phyloP scores from a whole-genome alignment of 2,113 vertebrate species.

The Semnornis frantzii region DNA sequence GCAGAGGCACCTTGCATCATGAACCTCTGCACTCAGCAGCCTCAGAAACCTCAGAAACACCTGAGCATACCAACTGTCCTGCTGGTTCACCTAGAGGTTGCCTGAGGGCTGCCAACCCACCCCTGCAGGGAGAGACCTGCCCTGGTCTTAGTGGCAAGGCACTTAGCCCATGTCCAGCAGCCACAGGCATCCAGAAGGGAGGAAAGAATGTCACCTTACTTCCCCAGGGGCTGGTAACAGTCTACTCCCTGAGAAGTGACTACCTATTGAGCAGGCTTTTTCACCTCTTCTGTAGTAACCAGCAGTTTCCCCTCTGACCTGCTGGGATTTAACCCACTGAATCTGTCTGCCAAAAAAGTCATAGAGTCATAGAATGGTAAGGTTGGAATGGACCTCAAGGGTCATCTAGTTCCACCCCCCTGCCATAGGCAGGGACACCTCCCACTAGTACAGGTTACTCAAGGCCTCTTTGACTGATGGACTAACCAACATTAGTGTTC shows the following conservation, averaged over 20 bases:
- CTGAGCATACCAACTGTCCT: neutral
- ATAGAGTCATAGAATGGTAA: no score
- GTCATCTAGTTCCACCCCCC: no score
- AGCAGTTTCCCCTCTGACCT: neutral
- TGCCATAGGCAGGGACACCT: no score
- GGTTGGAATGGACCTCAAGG: no score
- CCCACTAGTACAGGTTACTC: no score
- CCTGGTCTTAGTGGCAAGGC: rapidly evolving
- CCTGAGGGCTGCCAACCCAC: neutral
- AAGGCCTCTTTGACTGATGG: neutral
- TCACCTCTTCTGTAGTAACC: neutral
- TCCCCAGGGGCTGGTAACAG: neutral
- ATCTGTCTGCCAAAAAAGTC: neutral
- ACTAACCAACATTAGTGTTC: neutral
- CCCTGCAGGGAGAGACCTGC: neutral
- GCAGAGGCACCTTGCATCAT: neutral
- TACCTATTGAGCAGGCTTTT: neutral
- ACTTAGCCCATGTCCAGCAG: neutral
- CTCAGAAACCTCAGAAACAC: neutral
- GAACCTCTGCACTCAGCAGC: neutral
- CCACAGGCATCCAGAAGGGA: neutral
- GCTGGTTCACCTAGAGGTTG: neutral
- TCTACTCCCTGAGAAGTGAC: neutral
- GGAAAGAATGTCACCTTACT: neutral
- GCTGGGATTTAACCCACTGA: neutral